Base-by-base conservation (phyloP, 2,888 invertebrate species). In the Elegia similella region DNA sequence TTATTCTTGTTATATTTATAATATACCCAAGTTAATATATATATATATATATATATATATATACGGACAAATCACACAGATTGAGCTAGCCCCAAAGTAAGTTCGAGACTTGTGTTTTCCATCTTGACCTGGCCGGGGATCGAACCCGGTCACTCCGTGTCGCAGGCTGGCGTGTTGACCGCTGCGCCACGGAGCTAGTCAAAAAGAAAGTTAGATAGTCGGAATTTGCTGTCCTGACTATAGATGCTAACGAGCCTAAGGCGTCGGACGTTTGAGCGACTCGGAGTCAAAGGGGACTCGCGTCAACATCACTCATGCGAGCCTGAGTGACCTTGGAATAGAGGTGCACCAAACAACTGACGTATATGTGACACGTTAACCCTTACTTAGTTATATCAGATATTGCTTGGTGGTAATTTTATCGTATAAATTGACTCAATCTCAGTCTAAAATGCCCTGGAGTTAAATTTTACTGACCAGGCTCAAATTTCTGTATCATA, bases 251-350 rank as follows among this genome's bases (percentile, higher is more conserved):
- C 67, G 57, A 69, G 76, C 75, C 69, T 68, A 69, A 62, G 70
- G 75, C 73, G 69, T 73, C 72, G 70, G 80, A 82, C 83, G 76
- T 82, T 77, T 82, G 86, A 86, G 76, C 76, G 84, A 83, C 77
- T 78, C 62, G 73, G 77, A 88, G 89, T 89, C 90, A 89, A 89
- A 90, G 90, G 90, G 78, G 84, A 82, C 70, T 69, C 73, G 73
- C 81, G 84, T 84, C 86, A 76, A 80, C 87, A 90, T 90, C 89
- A 88, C 70, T 89, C 88, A 88, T 80, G 70, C 62, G 62, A 66
- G 72, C 75, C 68, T 59, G 59, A 73, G 71, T 85, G 86, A 87
- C 85, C 87, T 84, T 84, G 70, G 73, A 73, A 69, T 67, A 53
- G 15, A 62, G 66, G 64, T 65, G 67, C 67, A 64, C 64, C 59